phyloP scores from a whole-genome alignment of 2,113 vertebrate genomes.

The Salvelinus alpinus region DNA sequence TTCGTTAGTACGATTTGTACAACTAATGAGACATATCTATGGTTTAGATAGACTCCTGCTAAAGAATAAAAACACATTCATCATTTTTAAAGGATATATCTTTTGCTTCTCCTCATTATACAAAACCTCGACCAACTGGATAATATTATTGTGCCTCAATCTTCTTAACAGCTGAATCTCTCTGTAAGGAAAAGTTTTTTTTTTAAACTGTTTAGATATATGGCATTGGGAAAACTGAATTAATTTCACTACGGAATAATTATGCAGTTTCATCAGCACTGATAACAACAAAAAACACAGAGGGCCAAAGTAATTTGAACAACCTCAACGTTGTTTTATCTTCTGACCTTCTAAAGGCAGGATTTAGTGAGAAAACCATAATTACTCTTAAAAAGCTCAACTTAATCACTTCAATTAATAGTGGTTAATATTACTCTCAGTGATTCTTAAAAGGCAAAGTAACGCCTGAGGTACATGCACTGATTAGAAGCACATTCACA shows the following conservation, averaged over 20 bases:
- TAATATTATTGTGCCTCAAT: constrained; percentile 85
- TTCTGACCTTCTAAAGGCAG: not conserved
- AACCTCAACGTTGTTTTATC: not conserved
- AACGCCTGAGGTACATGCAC: not conserved
- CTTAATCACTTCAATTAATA: not conserved
- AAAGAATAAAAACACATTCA: not conserved
- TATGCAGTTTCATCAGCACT: not conserved
- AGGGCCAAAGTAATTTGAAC: not conserved
- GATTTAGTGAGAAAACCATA: not conserved
- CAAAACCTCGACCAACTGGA: constrained; percentile 87
- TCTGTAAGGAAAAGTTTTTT: constrained; percentile 56
- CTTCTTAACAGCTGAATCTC: constrained; percentile 86
- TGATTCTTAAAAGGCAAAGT: not conserved
- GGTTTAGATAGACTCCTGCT: not conserved
- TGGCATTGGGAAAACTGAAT: too few relatives aligned
- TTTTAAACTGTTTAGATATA: not conserved
- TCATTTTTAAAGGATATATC: constrained; percentile 83
- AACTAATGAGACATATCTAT: not conserved
- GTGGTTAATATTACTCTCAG: not conserved
- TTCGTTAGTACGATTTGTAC: not conserved
- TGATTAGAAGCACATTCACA: too few relatives aligned
- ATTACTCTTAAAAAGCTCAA: not conserved
- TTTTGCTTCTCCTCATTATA: constrained; percentile 92
- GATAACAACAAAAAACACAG: not conserved
- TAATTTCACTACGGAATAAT: not conserved